phyloP scores from a whole-genome alignment of 2,888 invertebrate genomes.

The Drosophila stalkeri region DNA sequence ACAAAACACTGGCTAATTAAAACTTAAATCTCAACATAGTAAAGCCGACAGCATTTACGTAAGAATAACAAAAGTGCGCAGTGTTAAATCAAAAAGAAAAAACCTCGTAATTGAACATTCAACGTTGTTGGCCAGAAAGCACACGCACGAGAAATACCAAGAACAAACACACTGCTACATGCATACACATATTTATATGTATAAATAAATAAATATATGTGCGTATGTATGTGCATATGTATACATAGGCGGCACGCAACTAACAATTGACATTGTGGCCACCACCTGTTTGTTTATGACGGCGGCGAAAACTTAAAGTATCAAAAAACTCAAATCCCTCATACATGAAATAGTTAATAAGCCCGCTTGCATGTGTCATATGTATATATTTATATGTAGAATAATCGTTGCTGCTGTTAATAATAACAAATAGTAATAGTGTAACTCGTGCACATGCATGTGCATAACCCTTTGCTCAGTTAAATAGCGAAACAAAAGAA shows the following conservation, averaged over 20 bases:
- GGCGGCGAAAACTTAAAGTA: conserved; percentile 20
- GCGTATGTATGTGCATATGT: conserved; percentile 13
- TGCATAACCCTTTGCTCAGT: conserved; percentile 41
- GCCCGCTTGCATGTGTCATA: conserved; percentile 30
- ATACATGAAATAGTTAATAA: conserved; percentile 40
- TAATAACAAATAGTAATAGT: conserved; percentile 20
- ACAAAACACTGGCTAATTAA: conserved; percentile 18
- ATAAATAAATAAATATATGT: conserved; percentile 10
- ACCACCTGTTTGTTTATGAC: conserved; percentile 63
- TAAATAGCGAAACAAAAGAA: conserved; percentile 4
- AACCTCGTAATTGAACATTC: conserved; percentile 19
- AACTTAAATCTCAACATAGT: conserved; percentile 4
- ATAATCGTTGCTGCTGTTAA: conserved; percentile 1
- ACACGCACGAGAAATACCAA: conserved; percentile 14
- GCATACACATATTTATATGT: not conserved
- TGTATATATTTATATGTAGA: not conserved
- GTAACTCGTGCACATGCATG: conserved; percentile 14
- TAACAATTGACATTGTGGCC: conserved; percentile 57
- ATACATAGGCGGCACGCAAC: conserved; percentile 42
- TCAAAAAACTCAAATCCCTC: not conserved
- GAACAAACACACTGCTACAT: conserved; percentile 5
- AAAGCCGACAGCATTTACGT: conserved; percentile 35
- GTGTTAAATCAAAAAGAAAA: conserved; percentile 28
- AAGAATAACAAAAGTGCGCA: conserved; percentile 56
- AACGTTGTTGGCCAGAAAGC: conserved; percentile 28